A percentile compares a stretch with the other conserved stretches of the same genome.
These are phyloP conservation scores for Petrolisthes manimaculis DNA, from an alignment of 2,888 invertebrate species.

Conservation along the genomic window DNA sequence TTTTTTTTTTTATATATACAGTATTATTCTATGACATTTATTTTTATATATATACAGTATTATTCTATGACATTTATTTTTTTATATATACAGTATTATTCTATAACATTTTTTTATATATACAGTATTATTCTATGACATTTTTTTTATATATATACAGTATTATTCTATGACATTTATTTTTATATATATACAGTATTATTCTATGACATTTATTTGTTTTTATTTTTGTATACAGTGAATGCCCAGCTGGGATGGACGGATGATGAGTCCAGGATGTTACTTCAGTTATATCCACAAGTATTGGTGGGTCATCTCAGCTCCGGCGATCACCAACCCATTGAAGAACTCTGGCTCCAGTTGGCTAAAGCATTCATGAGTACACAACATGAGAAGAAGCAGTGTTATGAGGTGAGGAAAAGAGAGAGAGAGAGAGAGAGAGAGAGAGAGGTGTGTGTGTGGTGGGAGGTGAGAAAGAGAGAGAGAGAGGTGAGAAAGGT, in stretches of 20 bases:
- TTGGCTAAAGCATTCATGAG: conserved; percentile 48
- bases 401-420: conserved; percentile 46
- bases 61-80: too few species aligned
- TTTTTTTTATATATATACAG: too few species aligned
- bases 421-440: not conserved
- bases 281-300: conserved; percentile 53
- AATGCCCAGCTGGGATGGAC: conserved; percentile 47
- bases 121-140: too few species aligned
- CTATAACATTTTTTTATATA: too few species aligned
- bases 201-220: not conserved
- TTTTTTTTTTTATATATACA: too few species aligned
- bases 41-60: too few species aligned
- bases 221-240: conserved; percentile 28
- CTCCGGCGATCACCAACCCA: conserved; percentile 46
- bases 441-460: not conserved
- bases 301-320: conserved; percentile 36
- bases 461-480: not conserved
- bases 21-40: too few species aligned
- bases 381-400: conserved; percentile 38
- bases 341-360: conserved; percentile 55
- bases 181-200: not conserved
- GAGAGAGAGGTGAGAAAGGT: not conserved
- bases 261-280: conserved; percentile 35
- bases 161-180: not conserved
- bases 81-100: too few species aligned